Conservation (phyloP, 2,797 vertebrate species). For the Cyclura pinguis region DNA sequence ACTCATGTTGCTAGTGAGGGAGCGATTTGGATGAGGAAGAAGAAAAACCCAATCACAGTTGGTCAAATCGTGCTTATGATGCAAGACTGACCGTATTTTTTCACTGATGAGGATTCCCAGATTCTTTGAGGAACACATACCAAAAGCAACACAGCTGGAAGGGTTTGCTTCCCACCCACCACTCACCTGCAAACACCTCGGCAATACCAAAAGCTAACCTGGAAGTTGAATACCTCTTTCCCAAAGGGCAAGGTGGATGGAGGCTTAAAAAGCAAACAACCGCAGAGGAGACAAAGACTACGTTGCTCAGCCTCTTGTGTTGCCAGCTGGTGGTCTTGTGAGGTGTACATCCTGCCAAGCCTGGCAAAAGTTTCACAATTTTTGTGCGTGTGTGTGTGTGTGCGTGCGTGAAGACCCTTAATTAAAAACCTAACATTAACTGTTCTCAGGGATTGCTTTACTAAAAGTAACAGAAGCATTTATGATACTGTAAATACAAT, state of each 20-base stretch:
- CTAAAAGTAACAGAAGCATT: slow-evolving; percentile 96
- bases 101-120: slow-evolving; percentile 74
- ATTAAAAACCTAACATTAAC: slow-evolving; percentile 86
- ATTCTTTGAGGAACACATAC: slow-evolving; percentile 75
- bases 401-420: slow-evolving; percentile 75
- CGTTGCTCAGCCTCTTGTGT: slow-evolving; percentile 79
- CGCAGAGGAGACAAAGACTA: slow-evolving; percentile 54
- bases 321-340: slow-evolving; percentile 65
- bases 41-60: slow-evolving; percentile 63
- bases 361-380: slow-evolving; percentile 67
- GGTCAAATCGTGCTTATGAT: slow-evolving; percentile 2
- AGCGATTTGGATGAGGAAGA: slow-evolving; percentile 92
- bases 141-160: slow-evolving; percentile 76
- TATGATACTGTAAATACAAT: slow-evolving; percentile 99
- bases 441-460: slow-evolving; percentile 99
- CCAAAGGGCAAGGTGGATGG: slow-evolving; percentile 66
- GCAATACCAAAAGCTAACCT: slow-evolving; percentile 78
- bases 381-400: background rate
- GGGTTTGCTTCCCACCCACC: slow-evolving; percentile 69
- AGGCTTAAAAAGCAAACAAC: slow-evolving; percentile 70
- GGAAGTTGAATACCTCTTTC: slow-evolving; percentile 78
- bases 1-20: slow-evolving; percentile 97
- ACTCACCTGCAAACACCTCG: slow-evolving; percentile 57
- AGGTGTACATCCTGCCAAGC: slow-evolving; percentile 68
- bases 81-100: slow-evolving; percentile 69